Evolutionary conservation across 2,888 invertebrate genomes (phyloP).

Genomic region (Colletes collaris): DNA sequence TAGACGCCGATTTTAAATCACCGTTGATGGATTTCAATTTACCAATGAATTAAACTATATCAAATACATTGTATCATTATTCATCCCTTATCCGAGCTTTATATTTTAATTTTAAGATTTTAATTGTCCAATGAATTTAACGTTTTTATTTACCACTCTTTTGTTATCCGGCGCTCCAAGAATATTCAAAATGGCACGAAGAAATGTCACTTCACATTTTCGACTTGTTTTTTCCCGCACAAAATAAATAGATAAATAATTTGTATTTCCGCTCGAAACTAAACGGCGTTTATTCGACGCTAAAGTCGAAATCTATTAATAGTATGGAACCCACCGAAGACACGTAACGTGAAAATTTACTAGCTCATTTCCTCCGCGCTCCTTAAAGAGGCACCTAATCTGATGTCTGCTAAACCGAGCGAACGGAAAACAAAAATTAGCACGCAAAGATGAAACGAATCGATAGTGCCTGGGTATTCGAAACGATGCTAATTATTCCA

Average conservation of each 20-base stretch:
- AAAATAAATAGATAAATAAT: no score
- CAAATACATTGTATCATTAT: not conserved
- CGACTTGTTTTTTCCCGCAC: no score
- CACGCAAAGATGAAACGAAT: conserved; percentile 61
- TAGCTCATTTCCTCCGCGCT: conserved; percentile 32
- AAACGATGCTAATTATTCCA: conserved; percentile 56
- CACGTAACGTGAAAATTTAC: conserved; percentile 51
- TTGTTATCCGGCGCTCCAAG: no score
- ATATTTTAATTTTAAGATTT: no score
- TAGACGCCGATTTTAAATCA: no score
- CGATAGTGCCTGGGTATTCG: conserved; percentile 50
- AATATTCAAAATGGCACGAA: no score
- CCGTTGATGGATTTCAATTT: no score
- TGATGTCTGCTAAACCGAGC: conserved; percentile 44
- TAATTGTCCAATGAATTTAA: no score
- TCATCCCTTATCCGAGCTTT: no score
- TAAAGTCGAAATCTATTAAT: conserved; percentile 36
- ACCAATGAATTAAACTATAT: conserved; percentile 1
- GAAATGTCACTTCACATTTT: no score
- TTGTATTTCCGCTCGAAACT: not conserved
- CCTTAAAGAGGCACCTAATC: conserved; percentile 54
- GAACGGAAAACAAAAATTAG: conserved; percentile 63
- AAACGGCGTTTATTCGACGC: not conserved
- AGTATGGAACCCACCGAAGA: conserved; percentile 1
- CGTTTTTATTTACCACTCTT: no score